A percentile compares a stretch with the other conserved stretches of the same genome.
Evolutionary conservation across 2,888 invertebrate species (phyloP).

Genomic region (Eubasilissa splendida): DNA sequence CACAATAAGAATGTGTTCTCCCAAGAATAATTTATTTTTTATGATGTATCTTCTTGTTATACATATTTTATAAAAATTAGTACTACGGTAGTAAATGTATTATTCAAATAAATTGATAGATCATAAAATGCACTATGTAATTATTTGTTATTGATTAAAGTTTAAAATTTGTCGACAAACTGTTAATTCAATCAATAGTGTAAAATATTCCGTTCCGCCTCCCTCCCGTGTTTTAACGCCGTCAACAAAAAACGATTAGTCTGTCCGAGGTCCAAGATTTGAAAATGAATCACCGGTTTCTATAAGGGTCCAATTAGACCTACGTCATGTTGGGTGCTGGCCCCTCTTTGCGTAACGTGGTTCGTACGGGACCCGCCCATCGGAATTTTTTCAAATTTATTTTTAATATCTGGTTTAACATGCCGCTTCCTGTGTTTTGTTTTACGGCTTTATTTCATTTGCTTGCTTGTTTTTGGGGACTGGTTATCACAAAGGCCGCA

Average conservation of each 20-base stretch:
- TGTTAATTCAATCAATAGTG: constrained; percentile 26
- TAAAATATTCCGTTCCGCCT: neutral
- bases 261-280: neutral
- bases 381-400: constrained; percentile 41
- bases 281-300: constrained; percentile 13
- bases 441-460: constrained; percentile 47
- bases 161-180: neutral
- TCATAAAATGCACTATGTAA: neutral
- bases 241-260: constrained; percentile 27
- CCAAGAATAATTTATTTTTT: no score
- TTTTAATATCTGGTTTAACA: constrained; percentile 48
- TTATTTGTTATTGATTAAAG: constrained; percentile 1
- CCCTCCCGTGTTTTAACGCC: constrained; percentile 8
- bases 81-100: no score
- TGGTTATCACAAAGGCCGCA: constrained; percentile 18
- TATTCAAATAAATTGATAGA: no score
- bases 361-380: constrained; percentile 41
- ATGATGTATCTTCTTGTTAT: no score
- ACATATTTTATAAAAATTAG: no score
- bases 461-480: constrained; percentile 16
- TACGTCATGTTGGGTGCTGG: neutral
- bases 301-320: constrained; percentile 45
- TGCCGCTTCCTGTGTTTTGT: constrained; percentile 48
- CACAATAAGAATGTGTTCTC: no score
- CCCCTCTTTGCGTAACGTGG: constrained; percentile 43